Percentiles rank a stretch among this genome's conserved stretches.
These are phyloP conservation scores for Emydoidea blandingii DNA, from an alignment of 2,797 vertebrate genomes.

Conservation along the genomic window DNA sequence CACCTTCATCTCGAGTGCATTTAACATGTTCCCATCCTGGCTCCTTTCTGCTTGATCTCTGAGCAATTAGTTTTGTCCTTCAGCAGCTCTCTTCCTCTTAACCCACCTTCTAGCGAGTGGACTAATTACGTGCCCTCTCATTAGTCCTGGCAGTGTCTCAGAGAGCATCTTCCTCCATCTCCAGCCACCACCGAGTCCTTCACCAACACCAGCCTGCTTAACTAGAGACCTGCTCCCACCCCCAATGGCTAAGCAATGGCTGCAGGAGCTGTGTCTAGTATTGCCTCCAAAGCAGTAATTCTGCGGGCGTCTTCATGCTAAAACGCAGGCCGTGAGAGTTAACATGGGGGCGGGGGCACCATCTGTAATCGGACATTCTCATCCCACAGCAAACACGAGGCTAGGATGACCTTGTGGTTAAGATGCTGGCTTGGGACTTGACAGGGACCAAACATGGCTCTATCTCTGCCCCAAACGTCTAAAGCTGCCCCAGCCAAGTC, in stretches of 20 bases:
- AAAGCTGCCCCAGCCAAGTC: no score
- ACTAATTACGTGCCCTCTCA: neutral
- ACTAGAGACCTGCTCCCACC: no score
- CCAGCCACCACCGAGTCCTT: neutral
- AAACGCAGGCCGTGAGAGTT: neutral
- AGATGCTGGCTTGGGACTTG: neutral
- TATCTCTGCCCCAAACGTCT: neutral
- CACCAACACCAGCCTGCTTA: accelerated
- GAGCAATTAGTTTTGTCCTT: slow-evolving; percentile 40
- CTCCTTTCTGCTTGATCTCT: slow-evolving; percentile 5
- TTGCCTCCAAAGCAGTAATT: neutral
- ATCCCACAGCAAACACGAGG: no score
- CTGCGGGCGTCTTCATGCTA: neutral
- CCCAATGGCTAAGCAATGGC: neutral
- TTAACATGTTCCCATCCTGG: neutral
- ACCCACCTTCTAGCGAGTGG: neutral
- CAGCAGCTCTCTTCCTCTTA: neutral
- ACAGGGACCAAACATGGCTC: no score
- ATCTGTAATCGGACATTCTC: no score
- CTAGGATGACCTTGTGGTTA: no score
- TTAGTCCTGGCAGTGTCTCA: neutral
- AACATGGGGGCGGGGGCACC: no score
- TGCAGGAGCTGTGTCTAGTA: neutral
- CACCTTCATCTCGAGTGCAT: neutral
- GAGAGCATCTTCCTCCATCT: neutral